Evolutionary conservation across 2,888 invertebrate genomes (phyloP).

Genomic region (Cerastis rubricosa): DNA sequence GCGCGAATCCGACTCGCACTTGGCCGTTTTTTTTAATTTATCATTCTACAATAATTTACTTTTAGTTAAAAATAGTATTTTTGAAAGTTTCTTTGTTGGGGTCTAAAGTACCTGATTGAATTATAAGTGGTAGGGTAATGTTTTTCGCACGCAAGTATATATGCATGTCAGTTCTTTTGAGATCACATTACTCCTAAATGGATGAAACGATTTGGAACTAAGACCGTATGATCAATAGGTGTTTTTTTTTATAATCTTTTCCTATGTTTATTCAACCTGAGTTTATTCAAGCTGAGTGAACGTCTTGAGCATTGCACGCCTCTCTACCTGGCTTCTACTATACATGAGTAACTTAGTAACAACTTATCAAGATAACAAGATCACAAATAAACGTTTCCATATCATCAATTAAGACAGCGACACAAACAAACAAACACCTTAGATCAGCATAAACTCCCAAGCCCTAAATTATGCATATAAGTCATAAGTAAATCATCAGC

Average conservation of each 20-base stretch:
- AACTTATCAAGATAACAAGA: not conserved
- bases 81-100: not conserved
- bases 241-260: not conserved
- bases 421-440: conserved; percentile 17
- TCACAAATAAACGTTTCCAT: not conserved
- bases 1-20: no score
- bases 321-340: not conserved
- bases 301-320: not conserved
- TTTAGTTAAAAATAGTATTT: not conserved
- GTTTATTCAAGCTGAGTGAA: not conserved
- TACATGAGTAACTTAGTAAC: not conserved
- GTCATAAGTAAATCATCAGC: conserved; percentile 56
- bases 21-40: not conserved
- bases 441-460: conserved; percentile 13
- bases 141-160: not conserved
- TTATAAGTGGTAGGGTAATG: not conserved
- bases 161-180: not conserved
- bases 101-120: not conserved
- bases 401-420: not conserved
- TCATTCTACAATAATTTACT: not conserved
- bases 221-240: not conserved
- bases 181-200: not conserved
- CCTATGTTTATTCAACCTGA: no score
- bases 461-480: conserved; percentile 30
- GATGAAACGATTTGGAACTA: not conserved